These are phyloP conservation scores for Drosophila rellima DNA, from an alignment of 2,888 invertebrate species.

Conservation along the genomic window DNA sequence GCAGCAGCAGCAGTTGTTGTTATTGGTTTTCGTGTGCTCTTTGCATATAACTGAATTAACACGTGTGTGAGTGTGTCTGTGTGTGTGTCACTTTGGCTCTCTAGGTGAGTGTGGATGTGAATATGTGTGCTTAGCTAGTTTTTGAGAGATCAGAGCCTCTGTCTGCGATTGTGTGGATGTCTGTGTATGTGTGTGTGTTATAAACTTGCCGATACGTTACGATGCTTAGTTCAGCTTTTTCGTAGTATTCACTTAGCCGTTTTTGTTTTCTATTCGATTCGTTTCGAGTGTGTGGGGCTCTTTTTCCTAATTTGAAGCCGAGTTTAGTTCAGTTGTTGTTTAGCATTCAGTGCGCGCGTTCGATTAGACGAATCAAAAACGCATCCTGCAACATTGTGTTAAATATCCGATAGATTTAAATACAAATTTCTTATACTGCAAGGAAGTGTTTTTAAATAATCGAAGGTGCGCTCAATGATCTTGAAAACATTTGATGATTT, in stretches of 20 bases:
- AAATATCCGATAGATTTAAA: not conserved
- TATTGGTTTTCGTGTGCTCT: slow-evolving; percentile 27
- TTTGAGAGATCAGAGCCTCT: slow-evolving; percentile 38
- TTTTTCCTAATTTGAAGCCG: slow-evolving; percentile 70
- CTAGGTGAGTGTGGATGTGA: slow-evolving; percentile 10
- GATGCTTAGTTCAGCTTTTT: slow-evolving; percentile 31
- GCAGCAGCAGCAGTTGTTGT: slow-evolving; percentile 5
- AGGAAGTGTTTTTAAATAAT: slow-evolving; percentile 2
- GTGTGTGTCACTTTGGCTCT: slow-evolving; percentile 18
- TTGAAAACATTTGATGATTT: not conserved
- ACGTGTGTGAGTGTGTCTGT: slow-evolving; percentile 5
- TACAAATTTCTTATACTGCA: not conserved
- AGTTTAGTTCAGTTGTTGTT: slow-evolving; percentile 79
- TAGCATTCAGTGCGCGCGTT: slow-evolving; percentile 77
- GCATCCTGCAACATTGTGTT: slow-evolving; percentile 19
- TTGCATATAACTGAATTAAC: slow-evolving; percentile 39
- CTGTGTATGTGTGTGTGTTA: slow-evolving; percentile 42
- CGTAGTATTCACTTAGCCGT: slow-evolving; percentile 54
- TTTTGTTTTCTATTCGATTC: slow-evolving; percentile 59
- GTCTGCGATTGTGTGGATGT: not conserved
- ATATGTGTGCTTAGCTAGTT: slow-evolving; percentile 50
- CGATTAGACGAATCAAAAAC: slow-evolving; percentile 27
- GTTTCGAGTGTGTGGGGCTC: slow-evolving; percentile 58
- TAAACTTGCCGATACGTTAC: slow-evolving; percentile 57
- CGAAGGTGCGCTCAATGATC: slow-evolving; percentile 5